Evolutionary conservation across 1,140 invertebrate genomes (phyloP), one percentile per base, ranked within the genome.

Genomic region (Procambarus clarkii): DNA sequence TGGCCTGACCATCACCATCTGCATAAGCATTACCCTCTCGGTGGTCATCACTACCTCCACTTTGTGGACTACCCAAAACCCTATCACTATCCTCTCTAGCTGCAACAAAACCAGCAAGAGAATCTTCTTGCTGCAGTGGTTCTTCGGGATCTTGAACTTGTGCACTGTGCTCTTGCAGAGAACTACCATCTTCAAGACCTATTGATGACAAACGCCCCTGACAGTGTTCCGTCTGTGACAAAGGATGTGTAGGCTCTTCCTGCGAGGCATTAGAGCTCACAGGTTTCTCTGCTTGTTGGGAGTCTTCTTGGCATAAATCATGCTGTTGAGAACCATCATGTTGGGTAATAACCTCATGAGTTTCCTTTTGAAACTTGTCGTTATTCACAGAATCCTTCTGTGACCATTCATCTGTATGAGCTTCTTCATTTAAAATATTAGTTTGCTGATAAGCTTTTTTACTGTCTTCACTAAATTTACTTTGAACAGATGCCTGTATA

Each of bases 1-100:
- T 85, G 64, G 82, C 64, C 46, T 71, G 82, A 9, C 69, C 82
- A 85, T 85, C 82, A 69, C 82, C 82, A 74, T 85, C 64, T 54
- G 48, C 79, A 54, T 54, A 81, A 81, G 79, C 21, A 54, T 24
- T 58, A 54, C 79, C 79, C 48, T 81, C 79, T 24, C 11, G 46
- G 21, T 81, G 79, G 54, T 54, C 44, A 81, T 81, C 79, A 54
- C 79, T 81, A 3, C 79, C 79, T 54, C 48, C 48, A 81, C 79
- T 81, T 24, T 81, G n/a, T 54, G 45, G 44, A 81, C 79, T 81
- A n/a, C 24, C 48, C 45, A 50, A 21, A 71, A 71, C n/a, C 79
- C 79, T 58, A 24, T 54, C 48, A 81, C n/a, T 54, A 1, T 81
- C 79, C 7, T n/a, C 48, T 13, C 15, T 34, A n/a, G 54, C 79